phyloP scores from a whole-genome alignment of 2,113 vertebrate genomes.

The Acanthisitta chloris region DNA sequence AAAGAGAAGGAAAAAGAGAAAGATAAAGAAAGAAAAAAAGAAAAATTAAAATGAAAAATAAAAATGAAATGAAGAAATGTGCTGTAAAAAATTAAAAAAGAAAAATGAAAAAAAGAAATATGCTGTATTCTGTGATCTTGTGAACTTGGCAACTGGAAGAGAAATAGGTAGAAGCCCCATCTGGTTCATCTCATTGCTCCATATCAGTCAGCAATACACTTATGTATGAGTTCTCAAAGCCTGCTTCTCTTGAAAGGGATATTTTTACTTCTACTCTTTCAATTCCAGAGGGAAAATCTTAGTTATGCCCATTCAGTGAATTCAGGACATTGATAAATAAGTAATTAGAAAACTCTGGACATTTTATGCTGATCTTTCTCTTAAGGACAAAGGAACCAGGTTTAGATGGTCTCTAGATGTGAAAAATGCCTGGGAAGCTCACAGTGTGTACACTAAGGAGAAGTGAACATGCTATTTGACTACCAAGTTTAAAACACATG shows the following conservation, averaged over 20 bases:
- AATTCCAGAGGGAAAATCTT: background rate
- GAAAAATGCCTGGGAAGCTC: background rate
- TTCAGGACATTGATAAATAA: background rate
- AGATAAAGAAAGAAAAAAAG: fast-evolving
- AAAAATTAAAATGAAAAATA: background rate
- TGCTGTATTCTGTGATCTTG: background rate
- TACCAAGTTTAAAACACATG: background rate
- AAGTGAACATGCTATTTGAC: background rate
- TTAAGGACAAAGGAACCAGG: background rate
- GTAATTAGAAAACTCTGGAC: background rate
- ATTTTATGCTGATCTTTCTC: background rate
- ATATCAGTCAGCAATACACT: background rate
- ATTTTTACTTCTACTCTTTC: background rate
- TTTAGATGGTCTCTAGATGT: background rate
- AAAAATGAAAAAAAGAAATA: fast-evolving
- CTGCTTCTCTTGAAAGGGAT: background rate
- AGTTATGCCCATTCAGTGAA: background rate
- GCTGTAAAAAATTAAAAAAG: fast-evolving
- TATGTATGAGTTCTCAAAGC: background rate
- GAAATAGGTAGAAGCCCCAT: background rate
- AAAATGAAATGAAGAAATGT: fast-evolving
- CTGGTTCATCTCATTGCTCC: background rate
- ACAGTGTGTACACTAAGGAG: background rate
- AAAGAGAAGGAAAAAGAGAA: fast-evolving
- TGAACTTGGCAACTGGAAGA: background rate